These are phyloP conservation scores for Sarcophaga variegata DNA, from an alignment of 2,888 invertebrate genomes.

Conservation along the genomic window DNA sequence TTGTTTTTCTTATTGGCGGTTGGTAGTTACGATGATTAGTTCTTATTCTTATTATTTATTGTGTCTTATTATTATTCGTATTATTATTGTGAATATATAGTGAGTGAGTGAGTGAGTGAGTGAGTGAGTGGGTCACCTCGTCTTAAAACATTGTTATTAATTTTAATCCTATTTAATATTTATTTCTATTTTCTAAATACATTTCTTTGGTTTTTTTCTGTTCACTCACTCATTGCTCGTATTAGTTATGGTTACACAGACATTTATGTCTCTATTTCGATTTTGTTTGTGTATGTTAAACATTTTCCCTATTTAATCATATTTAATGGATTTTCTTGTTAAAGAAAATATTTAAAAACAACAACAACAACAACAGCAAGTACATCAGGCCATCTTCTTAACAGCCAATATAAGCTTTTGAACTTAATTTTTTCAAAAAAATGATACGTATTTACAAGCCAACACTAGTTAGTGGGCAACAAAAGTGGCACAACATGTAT, in stretches of 20 bases:
- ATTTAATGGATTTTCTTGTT: conserved; percentile 68
- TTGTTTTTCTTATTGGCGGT: conserved; percentile 38
- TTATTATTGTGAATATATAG: conserved; percentile 33
- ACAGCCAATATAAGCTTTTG: conserved; percentile 61
- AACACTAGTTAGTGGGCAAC: conserved; percentile 30
- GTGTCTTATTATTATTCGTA: conserved; percentile 1
- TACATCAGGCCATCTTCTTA: conserved; percentile 28
- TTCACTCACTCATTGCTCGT: not conserved
- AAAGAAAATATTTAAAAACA: conserved; percentile 26
- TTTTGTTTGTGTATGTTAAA: not conserved
- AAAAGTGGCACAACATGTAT: conserved; percentile 39
- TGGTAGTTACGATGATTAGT: not conserved
- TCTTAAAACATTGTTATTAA: conserved; percentile 66
- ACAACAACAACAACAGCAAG: conserved; percentile 3
- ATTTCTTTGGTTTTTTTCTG: conserved; percentile 18
- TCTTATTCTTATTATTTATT: not conserved
- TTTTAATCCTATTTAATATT: conserved; percentile 68
- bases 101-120: conserved; percentile 26
- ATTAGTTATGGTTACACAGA: not conserved
- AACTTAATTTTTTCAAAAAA: conserved; percentile 50
- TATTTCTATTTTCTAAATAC: conserved; percentile 22
- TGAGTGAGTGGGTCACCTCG: conserved; percentile 57
- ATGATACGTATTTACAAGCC: conserved; percentile 42
- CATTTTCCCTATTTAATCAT: conserved; percentile 56
- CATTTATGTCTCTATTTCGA: not conserved